These are phyloP conservation scores for Chroicocephalus ridibundus DNA, from an alignment of 2,113 vertebrate genomes.

Conservation along the genomic window DNA sequence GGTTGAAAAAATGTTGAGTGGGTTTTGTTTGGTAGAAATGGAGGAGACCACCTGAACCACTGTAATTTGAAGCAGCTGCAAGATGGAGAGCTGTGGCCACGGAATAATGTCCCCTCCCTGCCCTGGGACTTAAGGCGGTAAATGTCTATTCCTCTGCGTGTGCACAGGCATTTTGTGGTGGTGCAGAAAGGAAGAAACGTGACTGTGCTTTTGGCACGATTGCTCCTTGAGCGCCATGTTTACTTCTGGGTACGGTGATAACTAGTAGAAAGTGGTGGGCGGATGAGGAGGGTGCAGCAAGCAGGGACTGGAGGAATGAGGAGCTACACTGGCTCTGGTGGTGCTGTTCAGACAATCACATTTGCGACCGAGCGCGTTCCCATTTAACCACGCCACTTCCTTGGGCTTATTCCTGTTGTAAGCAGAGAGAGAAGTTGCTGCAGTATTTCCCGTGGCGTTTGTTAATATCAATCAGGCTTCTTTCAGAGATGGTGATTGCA, in stretches of 20 bases:
- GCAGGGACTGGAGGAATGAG: not conserved
- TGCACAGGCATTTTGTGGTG: not conserved
- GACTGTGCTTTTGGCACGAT: rapidly evolving
- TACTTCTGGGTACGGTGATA: rapidly evolving
- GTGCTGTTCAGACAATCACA: not conserved
- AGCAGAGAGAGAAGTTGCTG: not conserved
- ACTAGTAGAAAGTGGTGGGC: rapidly evolving
- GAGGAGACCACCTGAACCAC: not conserved
- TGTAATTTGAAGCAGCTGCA: not conserved
- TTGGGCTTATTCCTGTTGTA: not conserved
- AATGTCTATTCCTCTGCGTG: rapidly evolving
- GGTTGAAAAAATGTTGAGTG: not conserved
- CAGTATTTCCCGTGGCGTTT: rapidly evolving
- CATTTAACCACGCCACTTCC: rapidly evolving
- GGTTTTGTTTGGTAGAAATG: not conserved
- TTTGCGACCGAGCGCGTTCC: rapidly evolving
- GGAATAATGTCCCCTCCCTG: rapidly evolving
- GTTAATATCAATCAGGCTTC: not conserved
- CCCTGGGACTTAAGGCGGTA: no score
- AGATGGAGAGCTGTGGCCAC: not conserved
- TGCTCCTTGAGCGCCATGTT: rapidly evolving
- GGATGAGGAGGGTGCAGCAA: not conserved
- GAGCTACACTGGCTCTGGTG: not conserved
- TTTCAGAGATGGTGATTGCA: not conserved
- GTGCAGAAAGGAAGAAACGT: not conserved